Percentiles rank a stretch among this genome's conserved stretches.
Conservation (phyloP, 2,113 vertebrate species). For the Centropristis striata region DNA sequence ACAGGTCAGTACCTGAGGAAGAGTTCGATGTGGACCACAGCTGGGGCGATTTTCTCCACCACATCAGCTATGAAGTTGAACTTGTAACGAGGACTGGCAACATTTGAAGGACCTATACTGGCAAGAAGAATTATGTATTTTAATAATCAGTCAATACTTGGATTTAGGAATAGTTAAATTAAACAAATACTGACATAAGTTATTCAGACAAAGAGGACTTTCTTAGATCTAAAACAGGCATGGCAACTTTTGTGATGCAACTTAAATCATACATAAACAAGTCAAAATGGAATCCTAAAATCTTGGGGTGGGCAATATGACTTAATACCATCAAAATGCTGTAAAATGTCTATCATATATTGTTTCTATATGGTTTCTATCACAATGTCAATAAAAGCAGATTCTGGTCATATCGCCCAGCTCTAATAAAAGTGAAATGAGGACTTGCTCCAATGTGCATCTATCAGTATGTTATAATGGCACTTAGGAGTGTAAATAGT, state of each 20-base stretch:
- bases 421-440: too few relatives aligned
- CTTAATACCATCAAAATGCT: too few relatives aligned
- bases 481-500: too few relatives aligned
- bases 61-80: constrained; percentile 99
- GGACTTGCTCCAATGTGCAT: too few relatives aligned
- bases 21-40: constrained; percentile 97
- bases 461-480: too few relatives aligned
- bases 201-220: neutral
- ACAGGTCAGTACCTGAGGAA: constrained; percentile 91
- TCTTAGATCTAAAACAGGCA: neutral
- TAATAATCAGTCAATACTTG: constrained; percentile 54
- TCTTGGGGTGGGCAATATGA: too few relatives aligned
- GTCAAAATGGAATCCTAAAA: neutral
- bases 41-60: constrained; percentile 96
- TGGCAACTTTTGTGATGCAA: neutral
- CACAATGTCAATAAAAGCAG: too few relatives aligned
- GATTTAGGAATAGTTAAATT: neutral
- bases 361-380: too few relatives aligned
- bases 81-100: constrained; percentile 92
- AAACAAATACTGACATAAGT: too few relatives aligned
- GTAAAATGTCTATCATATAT: too few relatives aligned
- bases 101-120: constrained; percentile 91
- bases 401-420: too few relatives aligned
- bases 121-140: constrained; percentile 87
- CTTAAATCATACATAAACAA: neutral